A percentile compares a stretch with the other conserved stretches of the same genome.
Evolutionary conservation across 2,888 invertebrate species (phyloP).

Genomic region (Perizoma affinitatum): DNA sequence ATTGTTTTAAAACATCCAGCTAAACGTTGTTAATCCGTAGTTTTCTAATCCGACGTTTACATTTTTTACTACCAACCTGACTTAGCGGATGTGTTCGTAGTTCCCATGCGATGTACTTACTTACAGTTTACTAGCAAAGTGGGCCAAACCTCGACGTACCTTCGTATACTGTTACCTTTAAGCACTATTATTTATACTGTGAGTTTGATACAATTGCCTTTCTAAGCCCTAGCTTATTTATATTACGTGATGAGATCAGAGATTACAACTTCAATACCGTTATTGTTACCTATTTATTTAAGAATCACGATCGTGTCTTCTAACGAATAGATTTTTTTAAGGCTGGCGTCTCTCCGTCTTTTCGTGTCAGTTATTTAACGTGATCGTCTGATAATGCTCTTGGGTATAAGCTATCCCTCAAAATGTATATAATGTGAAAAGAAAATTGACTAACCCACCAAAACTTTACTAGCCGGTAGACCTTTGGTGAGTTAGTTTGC

Average conservation of each 20-base stretch:
- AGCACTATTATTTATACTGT: slow-evolving; percentile 22
- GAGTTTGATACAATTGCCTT: slow-evolving; percentile 63
- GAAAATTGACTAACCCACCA: no score
- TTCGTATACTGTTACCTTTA: slow-evolving; percentile 61
- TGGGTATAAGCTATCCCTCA: background rate
- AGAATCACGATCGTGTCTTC: slow-evolving; percentile 29
- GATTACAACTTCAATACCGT: slow-evolving; percentile 36
- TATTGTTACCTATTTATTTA: slow-evolving; percentile 32
- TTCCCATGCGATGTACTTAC: slow-evolving; percentile 39
- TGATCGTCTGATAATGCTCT: slow-evolving; percentile 11
- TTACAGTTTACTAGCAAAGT: slow-evolving; percentile 47
- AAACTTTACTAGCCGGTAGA: background rate
- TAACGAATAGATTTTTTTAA: slow-evolving; percentile 7
- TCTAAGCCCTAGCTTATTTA: slow-evolving; percentile 55
- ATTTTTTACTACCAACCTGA: slow-evolving; percentile 33
- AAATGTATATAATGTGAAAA: background rate
- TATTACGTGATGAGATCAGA: slow-evolving; percentile 48
- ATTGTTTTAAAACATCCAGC: slow-evolving; percentile 23
- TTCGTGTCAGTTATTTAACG: slow-evolving; percentile 6
- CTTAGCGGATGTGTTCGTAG: slow-evolving; percentile 51
- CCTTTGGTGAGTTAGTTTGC: background rate
- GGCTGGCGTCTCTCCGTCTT: background rate
- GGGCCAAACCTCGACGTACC: slow-evolving; percentile 60
- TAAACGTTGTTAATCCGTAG: slow-evolving; percentile 16
- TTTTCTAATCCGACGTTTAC: slow-evolving; percentile 24